Percentiles rank a stretch among this genome's conserved stretches.
These are phyloP conservation scores for Aphelinus certus DNA, from an alignment of 1,140 invertebrate genomes.

Conservation along the genomic window DNA sequence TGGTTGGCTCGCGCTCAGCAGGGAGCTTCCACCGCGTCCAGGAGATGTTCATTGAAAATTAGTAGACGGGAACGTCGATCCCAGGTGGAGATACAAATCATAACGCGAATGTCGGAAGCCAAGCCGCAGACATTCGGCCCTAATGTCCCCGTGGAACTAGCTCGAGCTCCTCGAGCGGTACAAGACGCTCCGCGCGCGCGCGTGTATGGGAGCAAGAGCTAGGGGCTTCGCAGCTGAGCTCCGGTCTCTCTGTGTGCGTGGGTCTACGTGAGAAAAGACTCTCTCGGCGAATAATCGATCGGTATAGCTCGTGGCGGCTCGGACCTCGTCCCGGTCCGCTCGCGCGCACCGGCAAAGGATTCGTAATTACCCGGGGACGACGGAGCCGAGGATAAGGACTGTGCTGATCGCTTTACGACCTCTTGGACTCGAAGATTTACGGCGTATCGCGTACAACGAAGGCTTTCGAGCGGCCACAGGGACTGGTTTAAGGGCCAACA, in stretches of 20 bases:
- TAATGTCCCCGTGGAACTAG: conserved; percentile 22
- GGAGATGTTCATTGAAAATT: conserved; percentile 28
- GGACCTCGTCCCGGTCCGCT: not conserved
- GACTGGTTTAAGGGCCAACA: conserved; percentile 30
- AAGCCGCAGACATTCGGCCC: conserved; percentile 14
- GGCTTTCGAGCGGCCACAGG: conserved; percentile 32
- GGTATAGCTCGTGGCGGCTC: conserved; percentile 28
- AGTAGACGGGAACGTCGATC: conserved; percentile 25
- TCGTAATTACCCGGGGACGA: conserved; percentile 57
- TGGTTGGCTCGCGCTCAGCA: not conserved
- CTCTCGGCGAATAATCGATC: conserved; percentile 47
- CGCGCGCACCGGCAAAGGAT: conserved; percentile 51
- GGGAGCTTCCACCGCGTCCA: not conserved
- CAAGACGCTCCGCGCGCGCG: conserved; percentile 43
- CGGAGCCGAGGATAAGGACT: conserved; percentile 47
- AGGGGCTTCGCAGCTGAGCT: no score
- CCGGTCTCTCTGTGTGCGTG: not conserved
- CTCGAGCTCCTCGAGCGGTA: conserved; percentile 2
- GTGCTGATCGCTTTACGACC: conserved; percentile 57
- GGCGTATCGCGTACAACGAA: conserved; percentile 55
- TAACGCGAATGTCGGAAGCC: not conserved
- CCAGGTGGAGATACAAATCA: conserved; percentile 33
- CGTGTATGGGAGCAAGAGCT: no score
- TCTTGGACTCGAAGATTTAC: conserved; percentile 58
- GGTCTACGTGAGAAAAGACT: conserved; percentile 47